A percentile compares a stretch with the other conserved stretches of the same genome.
These are phyloP conservation scores for Peromyscus maniculatus DNA, from an alignment of 2,113 vertebrate species.

Conservation along the genomic window DNA sequence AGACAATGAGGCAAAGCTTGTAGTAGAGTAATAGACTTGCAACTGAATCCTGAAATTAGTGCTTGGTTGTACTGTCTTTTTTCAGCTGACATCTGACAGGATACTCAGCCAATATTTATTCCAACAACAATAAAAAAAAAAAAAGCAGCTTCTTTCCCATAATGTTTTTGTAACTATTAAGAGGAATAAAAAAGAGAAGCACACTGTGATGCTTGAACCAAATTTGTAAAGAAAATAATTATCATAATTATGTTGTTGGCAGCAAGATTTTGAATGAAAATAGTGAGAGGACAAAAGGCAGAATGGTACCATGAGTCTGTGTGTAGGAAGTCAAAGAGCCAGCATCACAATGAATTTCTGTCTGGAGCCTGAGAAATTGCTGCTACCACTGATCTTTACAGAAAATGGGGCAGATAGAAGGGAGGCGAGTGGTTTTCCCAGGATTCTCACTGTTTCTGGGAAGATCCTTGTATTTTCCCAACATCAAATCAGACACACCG, in stretches of 20 bases:
- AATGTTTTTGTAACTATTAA: not conserved
- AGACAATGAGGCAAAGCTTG: not conserved
- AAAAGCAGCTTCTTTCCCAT: not conserved
- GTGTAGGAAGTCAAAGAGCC: not conserved
- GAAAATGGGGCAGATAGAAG: not conserved
- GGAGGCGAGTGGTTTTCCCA: not conserved
- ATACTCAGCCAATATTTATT: not conserved
- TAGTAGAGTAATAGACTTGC: not conserved
- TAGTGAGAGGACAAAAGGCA: not conserved
- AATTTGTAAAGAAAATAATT: conserved; percentile 26
- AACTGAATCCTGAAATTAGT: not conserved
- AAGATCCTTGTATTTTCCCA: not conserved
- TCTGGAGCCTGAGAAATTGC: not conserved
- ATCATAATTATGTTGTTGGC: not conserved
- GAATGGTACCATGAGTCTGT: not conserved
- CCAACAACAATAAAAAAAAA: not conserved
- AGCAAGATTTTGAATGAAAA: conserved; percentile 15
- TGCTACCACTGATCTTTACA: not conserved
- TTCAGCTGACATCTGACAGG: not conserved
- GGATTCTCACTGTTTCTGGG: not conserved
- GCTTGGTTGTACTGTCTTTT: not conserved
- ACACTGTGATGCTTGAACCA: not conserved
- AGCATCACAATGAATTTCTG: not conserved
- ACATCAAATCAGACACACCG: not conserved
- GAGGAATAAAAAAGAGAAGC: conserved; percentile 13